A percentile compares a stretch with the other conserved stretches of the same genome.
These are phyloP conservation scores for Leptopilina myrica DNA, from an alignment of 2,888 invertebrate species.

Conservation along the genomic window DNA sequence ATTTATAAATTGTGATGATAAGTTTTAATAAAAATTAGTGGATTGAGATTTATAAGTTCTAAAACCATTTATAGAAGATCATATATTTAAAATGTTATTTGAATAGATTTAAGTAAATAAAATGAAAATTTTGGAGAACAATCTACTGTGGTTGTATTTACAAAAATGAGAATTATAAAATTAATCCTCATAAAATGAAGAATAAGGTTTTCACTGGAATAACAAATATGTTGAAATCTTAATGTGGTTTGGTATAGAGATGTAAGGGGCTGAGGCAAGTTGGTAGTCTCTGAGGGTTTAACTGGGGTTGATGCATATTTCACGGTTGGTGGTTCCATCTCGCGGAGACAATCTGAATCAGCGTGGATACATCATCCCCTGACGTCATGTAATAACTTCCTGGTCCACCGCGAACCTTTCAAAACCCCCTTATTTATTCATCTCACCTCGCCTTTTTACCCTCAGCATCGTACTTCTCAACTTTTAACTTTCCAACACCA, in stretches of 20 bases:
- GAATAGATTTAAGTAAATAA: no score
- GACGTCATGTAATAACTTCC: conserved; percentile 75
- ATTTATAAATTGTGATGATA: no score
- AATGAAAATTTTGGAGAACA: no score
- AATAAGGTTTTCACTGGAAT: not conserved
- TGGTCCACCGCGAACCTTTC: conserved; percentile 68
- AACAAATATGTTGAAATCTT: conserved; percentile 53
- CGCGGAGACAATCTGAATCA: conserved; percentile 76
- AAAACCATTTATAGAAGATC: no score
- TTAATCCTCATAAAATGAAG: no score
- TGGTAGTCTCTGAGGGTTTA: conserved; percentile 67
- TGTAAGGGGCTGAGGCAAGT: conserved; percentile 65
- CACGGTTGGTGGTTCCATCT: conserved; percentile 76
- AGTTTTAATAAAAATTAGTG: no score
- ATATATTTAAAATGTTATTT: no score
- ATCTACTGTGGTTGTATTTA: no score
- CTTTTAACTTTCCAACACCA: conserved; percentile 27
- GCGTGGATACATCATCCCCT: conserved; percentile 76
- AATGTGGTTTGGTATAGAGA: conserved; percentile 69
- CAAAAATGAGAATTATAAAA: no score
- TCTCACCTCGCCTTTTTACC: conserved; percentile 67
- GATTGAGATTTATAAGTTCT: no score
- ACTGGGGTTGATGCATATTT: conserved; percentile 75
- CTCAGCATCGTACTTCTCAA: conserved; percentile 15
- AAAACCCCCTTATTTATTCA: conserved; percentile 76